These are phyloP conservation scores for Venustoraphidia nigricollis DNA, from an alignment of 2,888 invertebrate genomes.

Conservation along the genomic window DNA sequence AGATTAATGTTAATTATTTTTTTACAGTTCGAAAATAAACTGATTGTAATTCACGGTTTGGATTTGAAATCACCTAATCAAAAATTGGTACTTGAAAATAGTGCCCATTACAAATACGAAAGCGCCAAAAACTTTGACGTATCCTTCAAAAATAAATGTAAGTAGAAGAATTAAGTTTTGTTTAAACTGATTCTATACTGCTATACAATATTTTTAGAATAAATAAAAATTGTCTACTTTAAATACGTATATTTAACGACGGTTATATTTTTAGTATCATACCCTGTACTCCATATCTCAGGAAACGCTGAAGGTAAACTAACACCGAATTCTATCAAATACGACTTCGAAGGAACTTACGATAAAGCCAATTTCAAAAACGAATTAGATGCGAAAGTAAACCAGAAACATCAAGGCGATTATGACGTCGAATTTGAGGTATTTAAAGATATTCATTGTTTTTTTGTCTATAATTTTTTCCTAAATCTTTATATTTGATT, in stretches of 20 bases:
- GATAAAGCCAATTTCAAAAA: slow-evolving; percentile 38
- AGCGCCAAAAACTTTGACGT: slow-evolving; percentile 29
- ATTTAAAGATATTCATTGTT: slow-evolving; percentile 26
- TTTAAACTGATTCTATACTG: too few relatives aligned
- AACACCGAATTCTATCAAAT: slow-evolving; percentile 36
- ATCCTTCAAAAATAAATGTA: slow-evolving; percentile 32
- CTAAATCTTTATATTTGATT: background rate
- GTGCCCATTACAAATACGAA: slow-evolving; percentile 26
- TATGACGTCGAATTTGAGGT: slow-evolving; percentile 39
- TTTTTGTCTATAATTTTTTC: slow-evolving; percentile 6
- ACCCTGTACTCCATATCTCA: slow-evolving; percentile 35
- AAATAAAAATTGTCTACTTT: too few relatives aligned
- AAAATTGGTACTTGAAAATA: slow-evolving; percentile 33
- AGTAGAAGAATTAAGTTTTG: slow-evolving; percentile 14
- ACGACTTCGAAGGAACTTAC: slow-evolving; percentile 40
- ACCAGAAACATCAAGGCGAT: slow-evolving; percentile 31
- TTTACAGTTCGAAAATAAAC: slow-evolving; percentile 27
- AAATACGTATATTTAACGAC: too few relatives aligned
- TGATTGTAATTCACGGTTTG: slow-evolving; percentile 42
- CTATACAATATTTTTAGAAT: too few relatives aligned
- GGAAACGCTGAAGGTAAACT: slow-evolving; percentile 37
- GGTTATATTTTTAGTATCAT: slow-evolving; percentile 27
- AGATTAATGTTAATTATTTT: slow-evolving; percentile 1
- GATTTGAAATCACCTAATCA: slow-evolving; percentile 41
- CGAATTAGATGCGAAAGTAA: slow-evolving; percentile 28